Evolutionary conservation across 2,797 vertebrate genomes (phyloP), one percentile per base, ranked within the genome.

Genomic region (Leptatherina wallacei): DNA sequence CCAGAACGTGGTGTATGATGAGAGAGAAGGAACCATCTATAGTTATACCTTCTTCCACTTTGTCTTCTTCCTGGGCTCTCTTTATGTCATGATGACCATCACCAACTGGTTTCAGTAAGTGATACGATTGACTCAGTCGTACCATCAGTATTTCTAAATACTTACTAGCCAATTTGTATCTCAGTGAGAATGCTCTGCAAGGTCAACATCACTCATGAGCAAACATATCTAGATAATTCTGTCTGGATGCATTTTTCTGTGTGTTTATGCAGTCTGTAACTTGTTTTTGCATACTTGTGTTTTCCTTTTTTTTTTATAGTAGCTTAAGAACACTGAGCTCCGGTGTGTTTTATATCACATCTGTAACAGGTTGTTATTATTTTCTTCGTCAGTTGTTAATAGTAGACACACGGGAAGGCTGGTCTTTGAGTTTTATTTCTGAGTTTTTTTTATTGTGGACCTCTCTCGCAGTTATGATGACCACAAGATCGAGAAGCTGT

Each of bases 101-200:
- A 99, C 98, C 85, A 98, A 97, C 81, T 99, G 98, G 98, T 99
- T 99, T 93, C 95, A 99, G 98, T 99, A 93, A 96, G 98, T 96
- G 16, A 38, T 12, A 13, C 8, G 42, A 40, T 2, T 42, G 40
- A 16, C 40, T 16, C 3, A 47, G 20, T 16, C 44, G 7, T n/a
- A 12, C 6, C 42, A 20, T 44, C 16, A 47, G 44, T 5, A 47
- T 20, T 47, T 47, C 18, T 20, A n/a, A 20, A 47, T 38, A 13
- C 36, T 38, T 38, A 27, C 24, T 27, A 12, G 12, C 36, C 36
- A 38, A 32, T 32, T 4, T 32, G 3, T 32, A 32, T 40, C 13
- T 40, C 38, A 40, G 38, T 40, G 38, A 27, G 24, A 52, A 29
- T 29, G 9, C 22, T 12, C 24, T 24, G 49, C 49, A 29, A 52